phyloP scores from a whole-genome alignment of 2,113 vertebrate genomes.

The Cyphomyrus discorhynchus region DNA sequence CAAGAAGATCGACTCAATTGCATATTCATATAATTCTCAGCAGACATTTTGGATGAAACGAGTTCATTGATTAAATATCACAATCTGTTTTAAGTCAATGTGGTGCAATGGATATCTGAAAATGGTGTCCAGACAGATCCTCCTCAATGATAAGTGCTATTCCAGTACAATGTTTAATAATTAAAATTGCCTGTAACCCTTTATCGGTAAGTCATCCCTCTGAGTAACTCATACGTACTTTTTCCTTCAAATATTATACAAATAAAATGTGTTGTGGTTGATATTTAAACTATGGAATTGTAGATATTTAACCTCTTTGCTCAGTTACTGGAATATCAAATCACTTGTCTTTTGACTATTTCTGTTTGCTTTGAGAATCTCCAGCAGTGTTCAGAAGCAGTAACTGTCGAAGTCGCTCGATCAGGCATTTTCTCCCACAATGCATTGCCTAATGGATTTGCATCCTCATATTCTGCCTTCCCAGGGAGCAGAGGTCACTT shows the following conservation, averaged over 20 bases:
- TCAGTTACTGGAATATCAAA: background rate
- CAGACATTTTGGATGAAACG: background rate
- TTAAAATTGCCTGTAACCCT: background rate
- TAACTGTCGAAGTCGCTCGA: background rate
- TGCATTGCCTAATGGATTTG: background rate
- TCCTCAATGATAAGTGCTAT: background rate
- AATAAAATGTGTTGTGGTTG: background rate
- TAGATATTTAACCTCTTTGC: background rate
- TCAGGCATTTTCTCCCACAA: background rate
- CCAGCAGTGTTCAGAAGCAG: background rate
- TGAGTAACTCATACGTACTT: background rate
- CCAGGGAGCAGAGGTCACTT: background rate
- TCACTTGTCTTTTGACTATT: background rate
- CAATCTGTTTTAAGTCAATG: background rate
- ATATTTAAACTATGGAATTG: background rate
- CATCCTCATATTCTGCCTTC: background rate
- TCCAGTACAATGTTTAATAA: slow-evolving; percentile 2
- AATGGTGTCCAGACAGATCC: background rate
- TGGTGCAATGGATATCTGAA: background rate
- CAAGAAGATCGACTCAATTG: background rate
- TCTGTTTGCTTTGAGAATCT: background rate
- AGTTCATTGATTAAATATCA: slow-evolving; percentile 11
- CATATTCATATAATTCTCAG: background rate
- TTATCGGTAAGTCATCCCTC: background rate
- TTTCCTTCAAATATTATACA: background rate